phyloP scores from a whole-genome alignment of 1,140 invertebrate species.

The Diprion similis region DNA sequence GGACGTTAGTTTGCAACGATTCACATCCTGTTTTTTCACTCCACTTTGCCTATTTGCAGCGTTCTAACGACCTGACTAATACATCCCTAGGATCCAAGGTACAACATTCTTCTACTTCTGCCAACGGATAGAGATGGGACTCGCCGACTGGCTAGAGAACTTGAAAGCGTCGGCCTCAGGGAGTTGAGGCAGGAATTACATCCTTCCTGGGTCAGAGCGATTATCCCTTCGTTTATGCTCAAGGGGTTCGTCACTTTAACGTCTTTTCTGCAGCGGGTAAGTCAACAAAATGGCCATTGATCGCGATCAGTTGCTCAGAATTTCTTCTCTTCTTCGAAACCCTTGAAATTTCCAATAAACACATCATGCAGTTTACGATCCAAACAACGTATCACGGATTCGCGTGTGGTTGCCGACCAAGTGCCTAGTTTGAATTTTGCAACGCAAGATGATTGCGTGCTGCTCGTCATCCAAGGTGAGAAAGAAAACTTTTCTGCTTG shows the following conservation, averaged over 20 bases:
- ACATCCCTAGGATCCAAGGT: conserved; percentile 60
- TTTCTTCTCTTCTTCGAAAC: too few species aligned
- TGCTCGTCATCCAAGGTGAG: too few species aligned
- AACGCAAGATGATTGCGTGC: too few species aligned
- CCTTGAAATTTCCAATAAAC: too few species aligned
- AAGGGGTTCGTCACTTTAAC: conserved; percentile 79
- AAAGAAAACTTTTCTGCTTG: background rate
- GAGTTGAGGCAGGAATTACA: conserved; percentile 71
- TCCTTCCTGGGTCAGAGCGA: conserved; percentile 73
- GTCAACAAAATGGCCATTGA: conserved; percentile 28
- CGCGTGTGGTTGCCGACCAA: too few species aligned
- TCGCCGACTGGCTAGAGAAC: conserved; percentile 49
- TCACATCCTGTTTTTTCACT: conserved; percentile 4
- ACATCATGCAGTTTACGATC: too few species aligned
- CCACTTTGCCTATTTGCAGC: background rate
- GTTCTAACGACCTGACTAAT: background rate
- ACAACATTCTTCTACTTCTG: conserved; percentile 61
- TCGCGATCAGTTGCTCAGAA: background rate
- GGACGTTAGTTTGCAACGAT: conserved; percentile 63
- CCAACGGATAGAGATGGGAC: conserved; percentile 57
- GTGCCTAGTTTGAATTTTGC: too few species aligned
- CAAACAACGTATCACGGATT: too few species aligned
- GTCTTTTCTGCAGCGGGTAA: conserved; percentile 78
- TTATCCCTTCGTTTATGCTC: conserved; percentile 79
- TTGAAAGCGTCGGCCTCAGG: conserved; percentile 63